A percentile compares a stretch with the other conserved stretches of the same genome.
Evolutionary conservation across 2,113 vertebrate genomes (phyloP).

Genomic region (Pleuronectes platessa): DNA sequence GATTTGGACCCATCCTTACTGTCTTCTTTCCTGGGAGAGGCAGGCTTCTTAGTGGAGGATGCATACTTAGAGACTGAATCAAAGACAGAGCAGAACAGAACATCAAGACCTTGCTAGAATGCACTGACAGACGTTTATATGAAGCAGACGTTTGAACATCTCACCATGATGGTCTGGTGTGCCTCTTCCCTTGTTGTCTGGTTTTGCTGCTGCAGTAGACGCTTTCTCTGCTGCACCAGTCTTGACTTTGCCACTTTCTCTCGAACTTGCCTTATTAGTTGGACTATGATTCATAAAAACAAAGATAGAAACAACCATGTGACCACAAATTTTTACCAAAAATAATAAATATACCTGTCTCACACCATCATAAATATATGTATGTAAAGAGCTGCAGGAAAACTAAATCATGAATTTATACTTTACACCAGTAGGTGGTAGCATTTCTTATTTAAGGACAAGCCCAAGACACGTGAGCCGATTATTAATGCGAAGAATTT

Average conservation of each 20-base stretch:
- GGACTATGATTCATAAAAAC: constrained; percentile 72
- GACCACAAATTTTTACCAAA: not conserved
- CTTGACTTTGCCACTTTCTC: constrained; percentile 80
- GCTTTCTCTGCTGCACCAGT: constrained; percentile 81
- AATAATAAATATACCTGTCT: too few species aligned
- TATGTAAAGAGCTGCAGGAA: not conserved
- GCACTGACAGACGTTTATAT: not conserved
- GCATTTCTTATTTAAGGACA: constrained; percentile 32
- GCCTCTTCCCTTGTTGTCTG: constrained; percentile 83
- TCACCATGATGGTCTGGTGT: constrained; percentile 87
- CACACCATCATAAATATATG: constrained; percentile 12
- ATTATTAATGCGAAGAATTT: constrained; percentile 32
- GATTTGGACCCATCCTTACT: constrained; percentile 78
- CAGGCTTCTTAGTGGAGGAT: constrained; percentile 81
- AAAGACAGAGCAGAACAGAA: constrained; percentile 27
- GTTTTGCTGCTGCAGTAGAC: constrained; percentile 64
- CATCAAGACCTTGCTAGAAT: not conserved
- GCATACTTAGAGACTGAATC: constrained; percentile 83
- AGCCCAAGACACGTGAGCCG: constrained; percentile 26
- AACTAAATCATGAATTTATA: constrained; percentile 17
- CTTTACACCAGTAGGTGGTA: constrained; percentile 48
- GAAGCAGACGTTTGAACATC: constrained; percentile 21
- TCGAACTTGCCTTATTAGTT: constrained; percentile 80
- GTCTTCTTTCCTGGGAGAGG: constrained; percentile 88
- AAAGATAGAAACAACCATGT: not conserved